These are phyloP conservation scores for Nycticryphes semicollaris DNA, from an alignment of 2,113 vertebrate species.

Conservation along the genomic window DNA sequence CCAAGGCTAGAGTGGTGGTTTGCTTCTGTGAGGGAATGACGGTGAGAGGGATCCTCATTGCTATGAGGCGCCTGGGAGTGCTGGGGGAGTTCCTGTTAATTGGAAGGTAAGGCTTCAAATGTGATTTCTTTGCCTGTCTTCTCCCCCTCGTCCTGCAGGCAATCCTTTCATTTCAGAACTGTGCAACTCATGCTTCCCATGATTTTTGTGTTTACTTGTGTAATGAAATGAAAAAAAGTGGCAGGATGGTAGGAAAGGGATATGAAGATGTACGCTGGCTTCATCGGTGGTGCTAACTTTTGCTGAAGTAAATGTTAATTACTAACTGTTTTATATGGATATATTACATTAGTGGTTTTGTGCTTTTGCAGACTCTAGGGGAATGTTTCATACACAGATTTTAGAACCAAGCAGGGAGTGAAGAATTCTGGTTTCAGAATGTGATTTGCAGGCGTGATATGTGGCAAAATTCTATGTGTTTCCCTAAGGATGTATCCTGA, in stretches of 20 bases:
- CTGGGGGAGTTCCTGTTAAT: constrained; percentile 92
- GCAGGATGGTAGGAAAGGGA: neutral
- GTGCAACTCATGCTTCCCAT: neutral
- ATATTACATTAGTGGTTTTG: neutral
- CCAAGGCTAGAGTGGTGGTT: constrained; percentile 94
- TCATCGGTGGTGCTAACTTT: neutral
- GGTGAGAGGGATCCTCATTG: constrained; percentile 91
- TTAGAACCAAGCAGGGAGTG: neutral
- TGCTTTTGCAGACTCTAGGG: neutral
- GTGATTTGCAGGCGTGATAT: neutral
- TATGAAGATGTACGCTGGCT: neutral
- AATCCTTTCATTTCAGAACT: neutral
- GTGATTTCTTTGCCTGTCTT: neutral
- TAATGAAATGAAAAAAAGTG: neutral
- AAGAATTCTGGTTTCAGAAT: neutral
- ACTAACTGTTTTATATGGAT: neutral
- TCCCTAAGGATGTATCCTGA: neutral
- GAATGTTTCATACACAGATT: neutral
- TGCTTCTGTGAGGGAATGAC: constrained; percentile 99
- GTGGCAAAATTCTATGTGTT: neutral
- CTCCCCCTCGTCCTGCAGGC: fast-evolving
- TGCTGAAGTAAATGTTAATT: neutral
- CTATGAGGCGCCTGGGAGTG: constrained; percentile 92
- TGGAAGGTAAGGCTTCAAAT: constrained; percentile 84
- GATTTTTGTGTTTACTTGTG: neutral